Conservation (phyloP, 2,797 vertebrate species). For the Scleropages formosus region DNA sequence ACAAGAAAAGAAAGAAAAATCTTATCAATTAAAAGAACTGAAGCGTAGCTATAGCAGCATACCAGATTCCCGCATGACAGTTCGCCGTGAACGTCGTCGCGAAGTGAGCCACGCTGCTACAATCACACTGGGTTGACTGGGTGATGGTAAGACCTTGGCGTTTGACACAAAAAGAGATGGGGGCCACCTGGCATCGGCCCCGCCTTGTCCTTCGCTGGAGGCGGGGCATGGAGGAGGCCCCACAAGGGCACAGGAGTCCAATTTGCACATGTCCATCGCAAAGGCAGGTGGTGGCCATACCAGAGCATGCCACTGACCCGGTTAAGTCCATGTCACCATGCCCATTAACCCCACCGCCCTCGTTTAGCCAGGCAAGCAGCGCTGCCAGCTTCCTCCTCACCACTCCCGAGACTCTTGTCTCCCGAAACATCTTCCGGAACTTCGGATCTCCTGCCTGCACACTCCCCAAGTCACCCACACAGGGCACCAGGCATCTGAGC, state of each 20-base stretch:
- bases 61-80: constrained; percentile 37
- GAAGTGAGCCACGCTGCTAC: not conserved
- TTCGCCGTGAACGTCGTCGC: constrained; percentile 12
- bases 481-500: constrained; percentile 6
- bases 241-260: not conserved
- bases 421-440: not conserved
- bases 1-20: constrained; percentile 29
- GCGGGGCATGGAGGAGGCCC: not conserved
- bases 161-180: not conserved
- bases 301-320: not conserved
- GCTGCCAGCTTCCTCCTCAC: no score
- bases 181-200: not conserved
- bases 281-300: not conserved
- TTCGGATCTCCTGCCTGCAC: no score
- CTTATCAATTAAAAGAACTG: constrained; percentile 37
- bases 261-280: not conserved
- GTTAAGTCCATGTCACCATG: not conserved
- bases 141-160: not conserved
- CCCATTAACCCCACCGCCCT: not conserved
- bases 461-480: not conserved
- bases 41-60: constrained; percentile 44
- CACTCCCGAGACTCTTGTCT: not conserved
- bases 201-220: not conserved
- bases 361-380: not conserved
- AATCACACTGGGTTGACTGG: not conserved